Evolutionary conservation across 1,140 invertebrate genomes (phyloP).

Genomic region (Drosophila insularis): DNA sequence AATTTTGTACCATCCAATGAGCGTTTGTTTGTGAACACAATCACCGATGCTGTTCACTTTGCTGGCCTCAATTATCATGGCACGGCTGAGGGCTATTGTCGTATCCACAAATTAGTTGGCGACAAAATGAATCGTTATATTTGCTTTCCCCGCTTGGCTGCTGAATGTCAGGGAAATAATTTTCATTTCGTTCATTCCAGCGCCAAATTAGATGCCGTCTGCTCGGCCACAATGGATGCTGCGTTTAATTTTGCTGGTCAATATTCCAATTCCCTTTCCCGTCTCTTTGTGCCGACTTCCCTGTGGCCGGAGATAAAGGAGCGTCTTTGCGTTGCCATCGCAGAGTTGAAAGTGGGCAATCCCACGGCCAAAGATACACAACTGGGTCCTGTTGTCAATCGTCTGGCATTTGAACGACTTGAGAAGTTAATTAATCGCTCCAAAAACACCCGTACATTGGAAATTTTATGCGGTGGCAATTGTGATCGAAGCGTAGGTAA

Average conservation of each 20-base stretch:
- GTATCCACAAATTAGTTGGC: slow-evolving; percentile 95
- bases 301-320: slow-evolving; percentile 86
- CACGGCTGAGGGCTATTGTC: slow-evolving; percentile 88
- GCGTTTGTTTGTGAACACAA: slow-evolving; percentile 94
- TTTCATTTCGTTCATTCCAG: slow-evolving; percentile 97
- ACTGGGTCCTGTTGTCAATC: slow-evolving; percentile 96
- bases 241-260: slow-evolving; percentile 98
- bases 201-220: slow-evolving; percentile 91
- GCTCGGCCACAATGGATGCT: slow-evolving; percentile 91
- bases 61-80: slow-evolving; percentile 98
- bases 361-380: slow-evolving; percentile 91
- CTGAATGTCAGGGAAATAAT: slow-evolving; percentile 99
- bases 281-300: slow-evolving; percentile 96
- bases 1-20: slow-evolving; percentile 98
- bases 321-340: slow-evolving; percentile 17
- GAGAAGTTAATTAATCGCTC: slow-evolving; percentile 95
- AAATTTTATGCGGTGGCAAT: slow-evolving; percentile 93
- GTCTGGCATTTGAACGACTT: slow-evolving; percentile 93
- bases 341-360: slow-evolving; percentile 91
- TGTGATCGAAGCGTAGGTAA: slow-evolving; percentile 94
- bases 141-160: slow-evolving; percentile 96
- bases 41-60: slow-evolving; percentile 92
- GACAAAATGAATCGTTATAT: slow-evolving; percentile 92
- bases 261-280: slow-evolving; percentile 98
- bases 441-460: slow-evolving; percentile 88